Base-by-base conservation (phyloP, 2,797 vertebrate species). In the Cyclura pinguis region DNA sequence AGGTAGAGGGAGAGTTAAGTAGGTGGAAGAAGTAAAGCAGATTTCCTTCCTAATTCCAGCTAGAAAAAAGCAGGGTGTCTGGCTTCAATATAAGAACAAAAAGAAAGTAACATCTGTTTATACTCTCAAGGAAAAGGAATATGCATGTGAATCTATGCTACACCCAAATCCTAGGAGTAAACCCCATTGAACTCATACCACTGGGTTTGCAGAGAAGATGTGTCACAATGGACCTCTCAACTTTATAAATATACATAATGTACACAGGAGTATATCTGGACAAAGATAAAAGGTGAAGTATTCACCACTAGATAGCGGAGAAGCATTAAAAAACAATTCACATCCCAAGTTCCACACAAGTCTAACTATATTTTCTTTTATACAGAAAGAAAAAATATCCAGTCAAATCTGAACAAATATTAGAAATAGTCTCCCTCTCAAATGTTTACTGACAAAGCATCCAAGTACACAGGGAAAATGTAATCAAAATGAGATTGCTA, bases 401-500 rank as follows among this genome's bases (percentile, higher is more conserved):
- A 27, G 20, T 80, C 86, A 12, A 86, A 87, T 77, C 20, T 72
- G 3, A 85, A 8, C 6, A 89, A 89, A 91, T 2, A 74, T 14
- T 72, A 29, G n/a, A 82, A 81, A 92, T 27, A 78, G 1, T 22
- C 6, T 18, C 38, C 12, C 27, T 74, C 82, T 35, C 24, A 76
- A 57, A 78, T 1, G 0, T 84, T 92, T 80, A 86, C 3, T 12
- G 85, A 93, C 24, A 89, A 88, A 80, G 32, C 2, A 67, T 47
- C 29, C 1, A 3, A 91, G 9, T 1, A 92, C 20, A 93, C 50
- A 92, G 16, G 57, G 32, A 83, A 88, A 85, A 32, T 69, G 85
- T 88, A 10, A 72, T 82, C 35, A 93, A 91, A 89, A 73, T 94
- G 85, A 93, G 0, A 94, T 1, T 55, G 90, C 90, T 20, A 95